Percentiles rank a stretch among this genome's conserved stretches.
Evolutionary conservation across 2,797 vertebrate genomes (phyloP).

Genomic region (Synaphobranchus kaupii): DNA sequence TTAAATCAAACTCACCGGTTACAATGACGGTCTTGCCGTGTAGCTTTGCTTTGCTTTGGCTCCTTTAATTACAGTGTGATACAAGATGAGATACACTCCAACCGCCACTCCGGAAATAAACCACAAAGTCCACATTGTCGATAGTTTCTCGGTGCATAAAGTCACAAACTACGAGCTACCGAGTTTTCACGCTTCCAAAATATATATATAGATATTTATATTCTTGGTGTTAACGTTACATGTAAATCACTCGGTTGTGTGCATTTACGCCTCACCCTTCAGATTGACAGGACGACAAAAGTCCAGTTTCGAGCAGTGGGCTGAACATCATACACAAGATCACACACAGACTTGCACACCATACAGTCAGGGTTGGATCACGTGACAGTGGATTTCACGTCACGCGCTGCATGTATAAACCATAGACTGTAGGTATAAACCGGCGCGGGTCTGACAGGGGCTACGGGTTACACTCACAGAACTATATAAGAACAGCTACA

Average conservation of each 20-base stretch:
- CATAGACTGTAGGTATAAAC: no score
- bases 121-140: constrained; percentile 33
- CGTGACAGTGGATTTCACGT: no score
- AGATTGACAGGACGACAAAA: no score
- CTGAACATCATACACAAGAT: no score
- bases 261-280: no score
- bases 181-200: background rate
- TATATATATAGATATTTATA: background rate
- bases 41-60: constrained; percentile 38
- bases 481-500: no score
- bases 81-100: constrained; percentile 28
- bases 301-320: no score
- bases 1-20: constrained; percentile 40
- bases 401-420: no score
- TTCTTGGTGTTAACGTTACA: background rate
- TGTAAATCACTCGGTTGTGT: background rate
- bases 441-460: no score
- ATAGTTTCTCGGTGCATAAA: background rate
- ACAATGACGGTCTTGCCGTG: constrained; percentile 47
- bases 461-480: no score
- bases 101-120: constrained; percentile 26
- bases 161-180: background rate
- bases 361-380: no score
- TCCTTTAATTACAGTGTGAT: constrained; percentile 30
- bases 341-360: no score